Evolutionary conservation across 2,113 vertebrate genomes (phyloP).

Genomic region (Myodes glareolus): DNA sequence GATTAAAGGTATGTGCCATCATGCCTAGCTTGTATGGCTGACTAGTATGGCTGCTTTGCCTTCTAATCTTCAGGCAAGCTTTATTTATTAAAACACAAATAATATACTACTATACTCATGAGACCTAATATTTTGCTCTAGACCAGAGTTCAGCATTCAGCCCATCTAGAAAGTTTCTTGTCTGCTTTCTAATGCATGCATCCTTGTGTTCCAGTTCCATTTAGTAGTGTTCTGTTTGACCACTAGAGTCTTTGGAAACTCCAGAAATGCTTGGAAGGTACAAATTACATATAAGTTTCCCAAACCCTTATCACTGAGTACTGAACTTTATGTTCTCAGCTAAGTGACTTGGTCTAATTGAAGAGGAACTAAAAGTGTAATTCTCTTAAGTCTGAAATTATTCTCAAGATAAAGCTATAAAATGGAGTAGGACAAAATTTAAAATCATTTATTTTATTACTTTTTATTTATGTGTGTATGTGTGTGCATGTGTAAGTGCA

Average conservation of each 20-base stretch:
- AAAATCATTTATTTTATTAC: not conserved
- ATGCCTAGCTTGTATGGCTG: no score
- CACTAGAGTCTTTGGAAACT: not conserved
- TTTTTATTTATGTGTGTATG: not conserved
- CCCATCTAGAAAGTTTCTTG: not conserved
- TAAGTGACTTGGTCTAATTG: not conserved
- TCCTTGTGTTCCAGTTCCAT: not conserved
- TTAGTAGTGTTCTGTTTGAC: not conserved
- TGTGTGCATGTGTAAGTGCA: not conserved
- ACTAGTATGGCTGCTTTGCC: no score
- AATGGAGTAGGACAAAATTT: not conserved
- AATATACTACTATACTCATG: no score
- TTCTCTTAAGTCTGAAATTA: not conserved
- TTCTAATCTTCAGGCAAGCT: no score
- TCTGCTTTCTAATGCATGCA: not conserved
- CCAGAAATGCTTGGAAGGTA: not conserved
- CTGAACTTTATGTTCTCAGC: not conserved
- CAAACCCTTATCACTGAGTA: not conserved
- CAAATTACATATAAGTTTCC: slow-evolving; percentile 19
- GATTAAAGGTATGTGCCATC: no score
- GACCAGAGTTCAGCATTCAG: not conserved
- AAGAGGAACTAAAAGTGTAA: slow-evolving; percentile 31
- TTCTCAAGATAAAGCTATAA: not conserved
- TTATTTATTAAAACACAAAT: no score
- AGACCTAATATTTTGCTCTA: no score